Percentiles rank a stretch among this genome's conserved stretches.
Conservation (phyloP, 2,888 invertebrate species). For the Physocephala rufipes region DNA sequence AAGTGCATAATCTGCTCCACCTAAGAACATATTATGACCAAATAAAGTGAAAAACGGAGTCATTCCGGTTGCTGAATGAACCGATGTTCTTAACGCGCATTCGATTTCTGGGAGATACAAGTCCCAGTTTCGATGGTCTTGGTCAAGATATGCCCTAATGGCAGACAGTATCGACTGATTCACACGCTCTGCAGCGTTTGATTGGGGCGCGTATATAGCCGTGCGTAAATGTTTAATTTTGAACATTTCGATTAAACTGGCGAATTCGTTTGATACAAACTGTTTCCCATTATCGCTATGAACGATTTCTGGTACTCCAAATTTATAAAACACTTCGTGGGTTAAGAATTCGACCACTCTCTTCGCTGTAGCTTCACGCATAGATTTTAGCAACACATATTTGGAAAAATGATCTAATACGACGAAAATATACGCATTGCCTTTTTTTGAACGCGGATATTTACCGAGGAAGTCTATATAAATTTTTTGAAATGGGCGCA, state of each 20-base stretch:
- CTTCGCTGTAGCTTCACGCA: too few species aligned
- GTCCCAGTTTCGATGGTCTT: slow-evolving; percentile 42
- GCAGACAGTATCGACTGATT: slow-evolving; percentile 53
- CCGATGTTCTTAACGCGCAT: slow-evolving; percentile 36
- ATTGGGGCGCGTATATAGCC: slow-evolving; percentile 53
- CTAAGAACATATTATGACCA: slow-evolving; percentile 23
- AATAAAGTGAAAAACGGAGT: slow-evolving; percentile 37
- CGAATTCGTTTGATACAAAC: slow-evolving; percentile 43
- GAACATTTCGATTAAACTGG: slow-evolving; percentile 39
- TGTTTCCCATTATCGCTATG: slow-evolving; percentile 51
- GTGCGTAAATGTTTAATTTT: slow-evolving; percentile 44
- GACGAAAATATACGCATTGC: slow-evolving; percentile 36
- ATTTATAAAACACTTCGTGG: too few species aligned
- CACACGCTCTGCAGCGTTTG: slow-evolving; percentile 55
- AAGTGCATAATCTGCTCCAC: slow-evolving; percentile 27
- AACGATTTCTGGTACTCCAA: slow-evolving; percentile 48
- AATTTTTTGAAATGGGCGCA: slow-evolving; percentile 33
- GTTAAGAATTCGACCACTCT: too few species aligned
- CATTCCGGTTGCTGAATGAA: slow-evolving; percentile 35
- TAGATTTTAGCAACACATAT: too few species aligned
- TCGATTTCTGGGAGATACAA: slow-evolving; percentile 37
- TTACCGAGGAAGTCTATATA: slow-evolving; percentile 44
- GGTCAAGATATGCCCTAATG: slow-evolving; percentile 43
- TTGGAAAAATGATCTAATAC: slow-evolving; percentile 42
- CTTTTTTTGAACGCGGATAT: slow-evolving; percentile 39